phyloP scores from a whole-genome alignment of 2,888 invertebrate species.

The Caenorhabditis macrosperma region DNA sequence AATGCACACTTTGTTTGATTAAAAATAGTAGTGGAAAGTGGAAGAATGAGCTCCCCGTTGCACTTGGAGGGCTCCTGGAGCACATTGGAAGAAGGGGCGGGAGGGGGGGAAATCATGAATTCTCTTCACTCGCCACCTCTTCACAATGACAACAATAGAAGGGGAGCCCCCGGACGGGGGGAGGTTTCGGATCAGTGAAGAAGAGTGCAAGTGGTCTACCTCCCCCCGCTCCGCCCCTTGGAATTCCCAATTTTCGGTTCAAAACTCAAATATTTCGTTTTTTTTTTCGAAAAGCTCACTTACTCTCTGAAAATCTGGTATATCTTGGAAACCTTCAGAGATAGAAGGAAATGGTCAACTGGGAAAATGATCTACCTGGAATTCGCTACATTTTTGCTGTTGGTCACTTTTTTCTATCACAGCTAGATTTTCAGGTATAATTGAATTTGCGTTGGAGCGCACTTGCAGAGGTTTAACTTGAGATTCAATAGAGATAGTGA shows the following conservation, averaged over 20 bases:
- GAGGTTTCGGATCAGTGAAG: constrained; percentile 43
- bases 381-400: background rate
- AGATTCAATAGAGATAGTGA: too few species aligned
- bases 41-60: too few species aligned
- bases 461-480: too few species aligned
- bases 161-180: background rate
- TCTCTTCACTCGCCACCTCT: constrained; percentile 6
- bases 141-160: constrained; percentile 7
- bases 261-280: background rate
- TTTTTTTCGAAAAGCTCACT: too few species aligned
- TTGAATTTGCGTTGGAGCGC: too few species aligned
- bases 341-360: background rate
- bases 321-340: background rate
- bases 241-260: too few species aligned
- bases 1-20: constrained; percentile 27
- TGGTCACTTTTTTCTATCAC: background rate
- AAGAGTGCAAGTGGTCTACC: background rate
- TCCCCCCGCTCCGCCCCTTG: too few species aligned
- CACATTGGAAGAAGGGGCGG: too few species aligned
- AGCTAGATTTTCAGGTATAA: too few species aligned
- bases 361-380: background rate
- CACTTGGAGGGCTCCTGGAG: too few species aligned
- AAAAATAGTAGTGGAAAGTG: too few species aligned
- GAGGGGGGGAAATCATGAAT: constrained; percentile 31
- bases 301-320: background rate